Evolutionary conservation across 2,797 vertebrate species (phyloP).

Genomic region (Lerista edwardsae): DNA sequence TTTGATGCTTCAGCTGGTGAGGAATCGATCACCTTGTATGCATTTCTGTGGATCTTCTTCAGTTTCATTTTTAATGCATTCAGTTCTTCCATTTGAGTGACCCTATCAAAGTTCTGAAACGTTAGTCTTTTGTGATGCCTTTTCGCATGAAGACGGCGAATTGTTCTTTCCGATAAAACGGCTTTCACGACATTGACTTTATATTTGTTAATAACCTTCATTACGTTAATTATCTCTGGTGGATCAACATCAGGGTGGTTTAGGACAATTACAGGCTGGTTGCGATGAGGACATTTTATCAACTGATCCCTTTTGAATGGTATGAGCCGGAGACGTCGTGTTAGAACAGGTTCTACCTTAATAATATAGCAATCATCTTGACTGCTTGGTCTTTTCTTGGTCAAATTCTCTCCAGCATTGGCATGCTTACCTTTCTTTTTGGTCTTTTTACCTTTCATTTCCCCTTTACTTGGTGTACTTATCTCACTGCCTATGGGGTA

Average conservation of each 20-base stretch:
- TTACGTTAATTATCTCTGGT: conserved; percentile 78
- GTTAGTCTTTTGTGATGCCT: conserved; percentile 73
- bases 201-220: conserved; percentile 81
- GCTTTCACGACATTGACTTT: conserved; percentile 80
- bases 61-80: conserved; percentile 93
- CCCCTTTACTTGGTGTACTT: conserved; percentile 54
- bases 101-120: conserved; percentile 68
- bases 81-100: conserved; percentile 78
- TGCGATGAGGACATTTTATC: conserved; percentile 86
- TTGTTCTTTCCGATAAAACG: conserved; percentile 76
- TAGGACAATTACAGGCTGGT: conserved; percentile 95
- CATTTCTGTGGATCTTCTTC: conserved; percentile 89
- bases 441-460: conserved; percentile 42
- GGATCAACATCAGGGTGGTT: conserved; percentile 91
- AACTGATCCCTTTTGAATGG: conserved; percentile 86
- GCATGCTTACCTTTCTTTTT: conserved; percentile 66
- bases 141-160: conserved; percentile 71
- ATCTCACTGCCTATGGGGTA: conserved; percentile 40
- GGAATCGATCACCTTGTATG: conserved; percentile 87
- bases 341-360: conserved; percentile 63
- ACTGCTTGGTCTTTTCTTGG: conserved; percentile 68
- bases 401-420: conserved; percentile 41
- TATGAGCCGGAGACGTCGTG: conserved; percentile 78
- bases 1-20: conserved; percentile 74
- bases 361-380: conserved; percentile 49